Base-by-base conservation (phyloP, 1,140 invertebrate species). In the Aphis gossypii region DNA sequence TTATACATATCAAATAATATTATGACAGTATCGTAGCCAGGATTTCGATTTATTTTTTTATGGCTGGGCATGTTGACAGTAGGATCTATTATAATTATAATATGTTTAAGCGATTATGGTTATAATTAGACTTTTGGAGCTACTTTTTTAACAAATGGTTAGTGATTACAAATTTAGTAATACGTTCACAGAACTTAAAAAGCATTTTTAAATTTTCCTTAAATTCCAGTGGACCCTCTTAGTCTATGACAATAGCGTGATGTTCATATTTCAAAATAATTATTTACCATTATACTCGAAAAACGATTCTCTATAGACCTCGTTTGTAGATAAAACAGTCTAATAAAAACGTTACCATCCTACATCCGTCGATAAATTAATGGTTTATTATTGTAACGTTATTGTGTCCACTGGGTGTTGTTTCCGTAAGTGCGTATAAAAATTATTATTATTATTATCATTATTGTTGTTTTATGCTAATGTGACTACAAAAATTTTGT, bases 381-480 rank as follows among this genome's bases (percentile, higher is more conserved):
- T 48, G 30, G 18, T 88, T 88, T 48, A 51, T 51, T 88, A 88
- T 88, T 35, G 51, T 8, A 48, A 51, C 30, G 25, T 41, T 41
- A 30, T 41, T 30, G 11, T 44, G 44, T 30, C 84, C 30, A 30
- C 41, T 86, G 84, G 44, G 84, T 86, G 44, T 86, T 48, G 30
- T 87, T 87, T 35, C 30, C 18, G 44, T 35, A 87, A 87, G 30
- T 51, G 20, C 44, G 0, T 35, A 48, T 8, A 38, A 35, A 48
- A 88, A 88, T 88, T n/a, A 89, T 48, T 87, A 87, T 87, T 46
- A 87, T 51, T 54, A 88, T 54, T 35, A 68, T 68, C 25, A 87
- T 51, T 48, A 88, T 46, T 54, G 35, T 51, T 23, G 7, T 89
- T 89, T 89, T 89, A 89, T 89, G 48, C 2, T 89, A 51, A 89